Evolutionary conservation across 30 jellyfish, hydroid and myxozoan genomes (phyloP).

Genomic region (Catostylus mosaicus): DNA sequence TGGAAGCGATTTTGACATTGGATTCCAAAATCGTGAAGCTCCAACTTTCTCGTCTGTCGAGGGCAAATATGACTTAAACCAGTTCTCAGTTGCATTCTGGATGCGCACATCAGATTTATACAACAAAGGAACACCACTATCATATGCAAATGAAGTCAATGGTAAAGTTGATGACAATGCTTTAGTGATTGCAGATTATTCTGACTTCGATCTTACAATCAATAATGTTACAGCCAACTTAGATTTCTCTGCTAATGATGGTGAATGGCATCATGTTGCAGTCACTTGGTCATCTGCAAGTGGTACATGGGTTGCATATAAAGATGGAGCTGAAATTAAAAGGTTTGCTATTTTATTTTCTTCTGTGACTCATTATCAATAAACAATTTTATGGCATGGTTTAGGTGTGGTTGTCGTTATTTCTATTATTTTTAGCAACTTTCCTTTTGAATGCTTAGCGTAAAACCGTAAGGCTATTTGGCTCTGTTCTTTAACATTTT

Average conservation of each 20-base stretch:
- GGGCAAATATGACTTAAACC: conserved; percentile 82
- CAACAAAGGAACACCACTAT: conserved; percentile 91
- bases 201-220: conserved; percentile 72
- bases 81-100: conserved; percentile 91
- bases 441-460: too few species aligned
- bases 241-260: conserved; percentile 90
- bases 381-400: too few species aligned
- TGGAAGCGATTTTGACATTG: conserved; percentile 77
- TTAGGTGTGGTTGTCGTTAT: too few species aligned
- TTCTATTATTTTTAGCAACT: too few species aligned
- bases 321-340: conserved; percentile 73
- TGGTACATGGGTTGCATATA: conserved; percentile 81
- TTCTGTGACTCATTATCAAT: too few species aligned
- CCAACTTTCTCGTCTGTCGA: conserved; percentile 84
- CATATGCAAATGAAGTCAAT: conserved; percentile 77
- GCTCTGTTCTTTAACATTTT: too few species aligned
- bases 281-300: conserved; percentile 81
- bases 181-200: conserved; percentile 78
- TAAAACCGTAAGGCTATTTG: too few species aligned
- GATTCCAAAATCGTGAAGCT: conserved; percentile 82
- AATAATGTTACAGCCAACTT: conserved; percentile 76
- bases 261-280: conserved; percentile 97
- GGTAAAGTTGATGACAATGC: conserved; percentile 97
- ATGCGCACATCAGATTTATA: conserved; percentile 87
- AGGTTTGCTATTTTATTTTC: conserved; percentile 17